Base-by-base conservation (phyloP, 2,797 vertebrate species). In the Nyctalus aviator region DNA sequence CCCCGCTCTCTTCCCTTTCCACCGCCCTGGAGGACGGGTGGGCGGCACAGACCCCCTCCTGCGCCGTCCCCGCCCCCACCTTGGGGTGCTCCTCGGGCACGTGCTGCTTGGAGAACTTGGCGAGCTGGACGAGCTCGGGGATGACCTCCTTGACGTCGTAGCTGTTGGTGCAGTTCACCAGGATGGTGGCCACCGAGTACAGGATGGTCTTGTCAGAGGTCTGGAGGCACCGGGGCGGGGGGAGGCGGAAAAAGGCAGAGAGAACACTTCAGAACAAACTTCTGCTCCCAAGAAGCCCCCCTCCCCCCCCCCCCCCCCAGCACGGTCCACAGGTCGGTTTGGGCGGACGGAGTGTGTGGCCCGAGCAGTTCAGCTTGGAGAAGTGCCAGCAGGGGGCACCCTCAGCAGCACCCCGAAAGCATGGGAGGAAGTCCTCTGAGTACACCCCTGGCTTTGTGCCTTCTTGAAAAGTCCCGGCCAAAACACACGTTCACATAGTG, bases 31-130 rank as follows among this genome's bases (percentile, higher is more conserved):
- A 2, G 0, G 59, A 32, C 44, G 50, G 5, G 10, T 4, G 12
- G 18, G 13, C 2, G 12, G 18, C 27, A 30, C 37, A 37, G 44
- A 2, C 41, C 20, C n/a, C 41, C 20, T 6, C 50, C 77, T 0
- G 0, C 0, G 5, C 14, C 10, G 0, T 4, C 17, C 62, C 62
- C 1, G 0, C 23, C 8, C 84, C 92, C 98, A 99, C 99, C 99
- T 99, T 99, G 0, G 99, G 99, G 78, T 99, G 99, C 91, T 99
- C 99, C 97, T 99, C 99, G 0, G 99, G 99, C 25, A 99, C 99
- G 0, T 99, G 99, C 84, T 99, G 99, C 97, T 99, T 99, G 95
- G 99, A 99, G 97, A 99, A 99, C 94, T 99, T 99, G 78, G 99
- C 99, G 9, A 99, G 98, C 92, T 99, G 99, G 55, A 99, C 99